These are phyloP conservation scores for Drosophila chauvacae DNA, from an alignment of 1,140 invertebrate genomes.

Conservation along the genomic window DNA sequence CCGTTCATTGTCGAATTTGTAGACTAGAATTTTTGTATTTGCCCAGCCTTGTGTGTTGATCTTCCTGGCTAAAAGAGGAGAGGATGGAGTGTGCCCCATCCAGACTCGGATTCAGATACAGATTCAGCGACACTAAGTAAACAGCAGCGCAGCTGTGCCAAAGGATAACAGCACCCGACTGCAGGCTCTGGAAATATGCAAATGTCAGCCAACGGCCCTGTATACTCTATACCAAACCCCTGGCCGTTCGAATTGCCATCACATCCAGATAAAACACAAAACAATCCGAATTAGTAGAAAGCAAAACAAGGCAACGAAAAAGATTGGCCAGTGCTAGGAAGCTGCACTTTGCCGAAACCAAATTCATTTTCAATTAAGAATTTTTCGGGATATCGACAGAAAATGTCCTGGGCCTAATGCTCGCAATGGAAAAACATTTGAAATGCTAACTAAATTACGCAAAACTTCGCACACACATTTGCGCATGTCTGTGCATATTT, in stretches of 20 bases:
- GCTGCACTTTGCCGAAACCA: conserved; percentile 63
- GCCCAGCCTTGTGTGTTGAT: conserved; percentile 28
- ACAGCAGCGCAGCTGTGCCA: conserved; percentile 73
- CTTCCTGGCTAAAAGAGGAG: conserved; percentile 32
- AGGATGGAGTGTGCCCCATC: conserved; percentile 7
- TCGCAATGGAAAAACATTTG: conserved; percentile 59
- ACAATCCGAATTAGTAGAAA: conserved; percentile 71
- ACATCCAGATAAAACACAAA: conserved; percentile 80
- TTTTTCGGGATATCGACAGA: conserved; percentile 78
- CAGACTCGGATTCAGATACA: conserved; percentile 44
- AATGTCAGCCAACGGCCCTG: conserved; percentile 44
- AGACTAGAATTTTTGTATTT: conserved; percentile 70
- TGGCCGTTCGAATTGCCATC: conserved; percentile 42
- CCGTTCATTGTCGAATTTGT: conserved; percentile 60
- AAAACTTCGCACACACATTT: conserved; percentile 41
- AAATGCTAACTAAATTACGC: conserved; percentile 80
- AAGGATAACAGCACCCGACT: conserved; percentile 66
- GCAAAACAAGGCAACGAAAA: conserved; percentile 48
- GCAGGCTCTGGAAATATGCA: conserved; percentile 73
- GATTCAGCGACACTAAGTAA: conserved; percentile 81
- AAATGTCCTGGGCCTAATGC: conserved; percentile 51
- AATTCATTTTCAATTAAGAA: conserved; percentile 82
- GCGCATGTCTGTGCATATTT: conserved; percentile 48
- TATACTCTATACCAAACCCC: conserved; percentile 2
- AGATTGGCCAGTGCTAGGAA: conserved; percentile 13